Evolutionary conservation across 2,113 vertebrate genomes (phyloP), one percentile per base, ranked within the genome.

Genomic region (Irena cyanogastra): DNA sequence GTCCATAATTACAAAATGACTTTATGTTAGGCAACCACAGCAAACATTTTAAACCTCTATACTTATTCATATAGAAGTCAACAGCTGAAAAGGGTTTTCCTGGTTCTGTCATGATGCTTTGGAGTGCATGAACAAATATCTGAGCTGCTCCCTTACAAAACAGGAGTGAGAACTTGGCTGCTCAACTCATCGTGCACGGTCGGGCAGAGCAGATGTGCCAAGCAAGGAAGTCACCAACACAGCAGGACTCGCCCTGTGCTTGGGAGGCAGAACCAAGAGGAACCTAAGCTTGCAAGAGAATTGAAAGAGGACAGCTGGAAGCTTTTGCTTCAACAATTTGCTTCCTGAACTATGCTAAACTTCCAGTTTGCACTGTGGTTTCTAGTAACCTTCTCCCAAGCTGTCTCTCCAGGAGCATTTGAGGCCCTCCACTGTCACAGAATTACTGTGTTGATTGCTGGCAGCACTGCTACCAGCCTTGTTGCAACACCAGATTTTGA

Each of bases 121-220:
- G 50, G 24, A 76, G 50, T 3, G 1, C 44, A n/a, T 14, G 22
- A 66, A 60, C 23, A 79, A 71, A 44, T 3, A 3, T 7, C 19
- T 47, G 49, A 17, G n/a, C 52, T 44, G 17, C 17, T 65, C 7
- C 44, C 31, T 44, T 56, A 9, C 27, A 33, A 54, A 75, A 28
- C 2, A 56, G 33, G 64, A 61, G 33, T 5, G 49, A 71, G 17
- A 47, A 44, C 8, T 30, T 10, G 3, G 39, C 26, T 47, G 41
- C 10, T 27, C 60, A 16, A 60, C 30, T 16, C 52, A 59, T 16
- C 0, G 0, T 3, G 1, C 13, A 0, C 0, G 7, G n/a, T 39
- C 49, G 82, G 49, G 21, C 0, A 0, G 11, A 54, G 56, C 47
- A 66, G 49, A 66, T 24, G 24, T 19, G 27, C 45, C 3, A 3